Conservation (phyloP, 1,140 invertebrate species). For the Limonius californicus region DNA sequence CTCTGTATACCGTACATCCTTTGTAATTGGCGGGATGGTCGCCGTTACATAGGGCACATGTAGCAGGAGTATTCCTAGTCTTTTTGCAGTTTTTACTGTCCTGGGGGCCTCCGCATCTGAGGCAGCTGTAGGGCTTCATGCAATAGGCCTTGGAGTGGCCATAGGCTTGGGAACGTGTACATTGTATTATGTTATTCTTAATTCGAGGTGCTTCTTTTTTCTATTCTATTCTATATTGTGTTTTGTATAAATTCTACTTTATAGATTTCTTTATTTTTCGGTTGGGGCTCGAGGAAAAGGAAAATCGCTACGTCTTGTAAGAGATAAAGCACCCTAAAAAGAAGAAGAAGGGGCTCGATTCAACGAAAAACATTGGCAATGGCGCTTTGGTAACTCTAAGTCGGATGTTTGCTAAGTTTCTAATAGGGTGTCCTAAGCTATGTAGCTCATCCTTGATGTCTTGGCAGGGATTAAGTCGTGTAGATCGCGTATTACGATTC, state of each 20-base stretch:
- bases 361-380: neutral
- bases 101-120: slow-evolving; percentile 44
- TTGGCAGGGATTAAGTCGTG: too few relatives aligned
- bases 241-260: slow-evolving; percentile 17
- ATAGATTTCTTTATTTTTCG: neutral
- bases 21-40: too few relatives aligned
- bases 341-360: too few relatives aligned
- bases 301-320: too few relatives aligned
- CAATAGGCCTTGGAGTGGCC: slow-evolving; percentile 40
- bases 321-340: too few relatives aligned
- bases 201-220: too few relatives aligned
- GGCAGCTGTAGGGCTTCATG: slow-evolving; percentile 33
- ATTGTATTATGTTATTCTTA: too few relatives aligned
- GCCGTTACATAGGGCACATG: too few relatives aligned
- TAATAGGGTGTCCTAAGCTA: too few relatives aligned
- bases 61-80: slow-evolving; percentile 28
- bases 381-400: neutral
- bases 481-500: neutral
- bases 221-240: neutral
- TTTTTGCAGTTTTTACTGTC: slow-evolving; percentile 43
- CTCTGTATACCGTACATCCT: too few relatives aligned
- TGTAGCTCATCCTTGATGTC: too few relatives aligned
- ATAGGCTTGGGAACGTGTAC: slow-evolving; percentile 42
- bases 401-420: too few relatives aligned
- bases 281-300: neutral